Percentiles rank a stretch among this genome's conserved stretches.
These are phyloP conservation scores for Euphydryas editha DNA, from an alignment of 2,888 invertebrate genomes.

Conservation along the genomic window DNA sequence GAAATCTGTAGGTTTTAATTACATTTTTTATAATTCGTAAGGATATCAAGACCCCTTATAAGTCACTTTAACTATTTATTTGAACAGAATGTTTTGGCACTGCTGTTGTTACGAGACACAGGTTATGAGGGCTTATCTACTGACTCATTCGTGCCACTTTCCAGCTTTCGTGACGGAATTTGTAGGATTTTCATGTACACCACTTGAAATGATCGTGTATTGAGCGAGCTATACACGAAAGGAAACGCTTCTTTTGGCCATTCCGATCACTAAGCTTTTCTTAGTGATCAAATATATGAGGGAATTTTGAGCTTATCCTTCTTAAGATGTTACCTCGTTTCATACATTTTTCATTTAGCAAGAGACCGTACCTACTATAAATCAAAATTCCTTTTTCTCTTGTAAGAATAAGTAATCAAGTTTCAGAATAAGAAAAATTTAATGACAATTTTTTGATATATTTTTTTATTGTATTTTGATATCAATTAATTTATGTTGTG, in stretches of 20 bases:
- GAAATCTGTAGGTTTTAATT: neutral
- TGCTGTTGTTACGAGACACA: conserved; percentile 18
- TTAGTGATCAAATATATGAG: conserved; percentile 10
- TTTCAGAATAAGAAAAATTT: no score
- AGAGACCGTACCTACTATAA: neutral
- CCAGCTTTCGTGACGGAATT: conserved; percentile 62
- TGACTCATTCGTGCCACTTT: conserved; percentile 50
- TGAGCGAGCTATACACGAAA: conserved; percentile 40
- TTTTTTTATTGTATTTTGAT: no score
- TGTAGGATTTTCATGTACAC: conserved; percentile 49
- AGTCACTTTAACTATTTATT: conserved; percentile 36
- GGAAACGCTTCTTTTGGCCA: conserved; percentile 40
- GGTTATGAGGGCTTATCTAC: conserved; percentile 54
- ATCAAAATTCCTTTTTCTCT: no score
- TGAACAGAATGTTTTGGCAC: conserved; percentile 41
- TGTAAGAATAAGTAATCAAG: no score
- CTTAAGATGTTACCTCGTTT: neutral
- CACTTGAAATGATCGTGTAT: conserved; percentile 55
- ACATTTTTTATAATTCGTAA: neutral
- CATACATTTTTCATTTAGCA: neutral
- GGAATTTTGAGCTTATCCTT: neutral
- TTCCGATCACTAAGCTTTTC: conserved; percentile 37
- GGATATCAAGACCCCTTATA: conserved; percentile 11
- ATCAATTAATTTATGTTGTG: no score
- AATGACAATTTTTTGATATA: no score